Conservation (phyloP, 2,797 vertebrate genomes). For the Scyliorhinus canicula region DNA sequence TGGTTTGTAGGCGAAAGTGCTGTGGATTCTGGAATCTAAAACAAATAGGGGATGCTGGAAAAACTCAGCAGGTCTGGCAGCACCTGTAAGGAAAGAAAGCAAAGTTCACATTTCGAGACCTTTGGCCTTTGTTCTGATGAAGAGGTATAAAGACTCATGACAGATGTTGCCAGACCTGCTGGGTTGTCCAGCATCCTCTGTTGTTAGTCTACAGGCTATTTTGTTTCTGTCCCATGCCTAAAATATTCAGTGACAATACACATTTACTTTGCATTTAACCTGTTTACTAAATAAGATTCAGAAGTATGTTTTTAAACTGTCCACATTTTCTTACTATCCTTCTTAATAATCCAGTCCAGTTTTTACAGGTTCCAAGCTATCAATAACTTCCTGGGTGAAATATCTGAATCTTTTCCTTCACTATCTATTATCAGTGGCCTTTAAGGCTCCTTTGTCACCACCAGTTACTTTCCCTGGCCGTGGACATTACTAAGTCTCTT, state of each 20-base stretch:
- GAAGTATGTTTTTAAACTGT: neutral
- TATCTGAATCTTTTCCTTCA: neutral
- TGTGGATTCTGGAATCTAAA: no score
- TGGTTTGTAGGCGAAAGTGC: no score
- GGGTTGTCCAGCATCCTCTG: no score
- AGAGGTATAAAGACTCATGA: no score
- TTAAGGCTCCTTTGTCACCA: neutral
- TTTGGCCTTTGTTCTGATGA: no score
- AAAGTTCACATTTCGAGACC: no score
- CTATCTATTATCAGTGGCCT: neutral
- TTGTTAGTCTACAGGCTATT: neutral
- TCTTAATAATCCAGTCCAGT: neutral
- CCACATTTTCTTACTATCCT: neutral
- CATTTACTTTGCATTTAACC: constrained; percentile 46
- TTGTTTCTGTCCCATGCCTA: neutral
- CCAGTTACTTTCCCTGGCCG: neutral
- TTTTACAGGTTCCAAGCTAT: neutral
- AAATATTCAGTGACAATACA: constrained; percentile 41
- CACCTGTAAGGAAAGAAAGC: no score
- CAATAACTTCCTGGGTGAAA: neutral
- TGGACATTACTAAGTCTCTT: neutral
- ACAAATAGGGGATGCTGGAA: no score
- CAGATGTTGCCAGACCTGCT: no score
- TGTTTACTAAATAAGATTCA: constrained; percentile 42
- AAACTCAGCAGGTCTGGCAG: no score